A percentile compares a stretch with the other conserved stretches of the same genome.
phyloP scores from a whole-genome alignment of 2,113 vertebrate genomes.

The Aplodontia rufa region DNA sequence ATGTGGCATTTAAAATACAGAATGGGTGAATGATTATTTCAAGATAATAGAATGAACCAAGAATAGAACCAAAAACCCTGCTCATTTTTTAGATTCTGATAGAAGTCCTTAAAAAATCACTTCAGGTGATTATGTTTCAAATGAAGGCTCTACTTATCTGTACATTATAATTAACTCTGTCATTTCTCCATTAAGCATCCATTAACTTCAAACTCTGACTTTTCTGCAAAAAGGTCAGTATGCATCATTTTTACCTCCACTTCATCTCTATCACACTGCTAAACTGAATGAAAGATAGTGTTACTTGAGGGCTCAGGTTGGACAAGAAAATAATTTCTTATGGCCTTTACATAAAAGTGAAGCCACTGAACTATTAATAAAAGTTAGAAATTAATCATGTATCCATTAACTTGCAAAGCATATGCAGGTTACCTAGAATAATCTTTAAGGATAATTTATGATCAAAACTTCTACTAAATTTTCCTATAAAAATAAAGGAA shows the following conservation, averaged over 20 bases:
- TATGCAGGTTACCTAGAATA: background rate
- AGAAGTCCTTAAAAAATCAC: background rate
- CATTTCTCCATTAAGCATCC: constrained; percentile 14
- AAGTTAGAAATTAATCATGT: background rate
- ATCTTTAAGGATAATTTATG: background rate
- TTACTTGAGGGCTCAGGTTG: background rate
- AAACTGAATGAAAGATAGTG: background rate
- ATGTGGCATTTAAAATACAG: background rate
- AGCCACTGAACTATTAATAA: background rate
- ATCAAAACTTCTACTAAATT: background rate
- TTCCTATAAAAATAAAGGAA: background rate
- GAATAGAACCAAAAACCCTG: background rate
- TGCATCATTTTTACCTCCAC: background rate
- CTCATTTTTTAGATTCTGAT: background rate
- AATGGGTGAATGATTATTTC: background rate
- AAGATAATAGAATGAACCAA: background rate
- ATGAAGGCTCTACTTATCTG: background rate
- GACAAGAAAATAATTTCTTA: background rate
- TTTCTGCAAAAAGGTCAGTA: background rate
- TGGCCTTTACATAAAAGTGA: background rate
- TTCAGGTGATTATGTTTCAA: background rate
- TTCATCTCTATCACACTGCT: background rate
- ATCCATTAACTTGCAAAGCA: background rate
- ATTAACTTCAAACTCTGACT: background rate
- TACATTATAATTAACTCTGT: background rate